phyloP scores from a whole-genome alignment of 2,888 invertebrate species.

The Caenorhabditis angaria region DNA sequence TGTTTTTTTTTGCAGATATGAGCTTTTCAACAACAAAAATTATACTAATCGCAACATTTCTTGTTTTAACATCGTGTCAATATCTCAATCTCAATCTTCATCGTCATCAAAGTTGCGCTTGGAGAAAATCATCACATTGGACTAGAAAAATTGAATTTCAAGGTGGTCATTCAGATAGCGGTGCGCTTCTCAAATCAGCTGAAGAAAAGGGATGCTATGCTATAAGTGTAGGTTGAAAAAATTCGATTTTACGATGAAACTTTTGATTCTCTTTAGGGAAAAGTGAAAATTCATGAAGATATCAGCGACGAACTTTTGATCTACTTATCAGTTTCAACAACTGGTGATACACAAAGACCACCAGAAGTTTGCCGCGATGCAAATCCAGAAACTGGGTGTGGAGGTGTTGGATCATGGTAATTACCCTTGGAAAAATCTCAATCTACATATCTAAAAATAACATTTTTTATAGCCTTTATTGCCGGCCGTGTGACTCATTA shows the following conservation, averaged over 20 bases:
- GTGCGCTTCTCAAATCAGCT: slow-evolving; percentile 43
- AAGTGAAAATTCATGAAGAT: slow-evolving; percentile 52
- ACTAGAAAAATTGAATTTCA: slow-evolving; percentile 54
- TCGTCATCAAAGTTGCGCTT: slow-evolving; percentile 54
- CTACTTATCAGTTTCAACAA: slow-evolving; percentile 52
- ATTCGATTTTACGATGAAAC: background rate
- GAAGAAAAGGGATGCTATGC: slow-evolving; percentile 55
- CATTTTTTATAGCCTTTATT: slow-evolving; percentile 51
- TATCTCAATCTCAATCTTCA: slow-evolving; percentile 49
- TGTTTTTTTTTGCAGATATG: background rate
- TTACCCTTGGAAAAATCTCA: background rate
- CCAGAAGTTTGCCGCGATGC: slow-evolving; percentile 56
- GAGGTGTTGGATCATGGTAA: slow-evolving; percentile 59
- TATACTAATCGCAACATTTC: background rate
- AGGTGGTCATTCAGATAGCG: slow-evolving; percentile 44
- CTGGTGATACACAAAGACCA: slow-evolving; percentile 50
- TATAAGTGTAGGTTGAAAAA: slow-evolving; percentile 36
- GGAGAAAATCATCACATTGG: slow-evolving; percentile 49
- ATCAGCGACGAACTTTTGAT: slow-evolving; percentile 51
- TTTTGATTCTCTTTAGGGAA: slow-evolving; percentile 37
- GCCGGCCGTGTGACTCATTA: slow-evolving; percentile 53
- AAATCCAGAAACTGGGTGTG: slow-evolving; percentile 49
- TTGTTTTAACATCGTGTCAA: slow-evolving; percentile 21
- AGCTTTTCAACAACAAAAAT: background rate
- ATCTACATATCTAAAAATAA: background rate